Conservation (phyloP, 2,888 invertebrate species). For the Ethmia dodecea region DNA sequence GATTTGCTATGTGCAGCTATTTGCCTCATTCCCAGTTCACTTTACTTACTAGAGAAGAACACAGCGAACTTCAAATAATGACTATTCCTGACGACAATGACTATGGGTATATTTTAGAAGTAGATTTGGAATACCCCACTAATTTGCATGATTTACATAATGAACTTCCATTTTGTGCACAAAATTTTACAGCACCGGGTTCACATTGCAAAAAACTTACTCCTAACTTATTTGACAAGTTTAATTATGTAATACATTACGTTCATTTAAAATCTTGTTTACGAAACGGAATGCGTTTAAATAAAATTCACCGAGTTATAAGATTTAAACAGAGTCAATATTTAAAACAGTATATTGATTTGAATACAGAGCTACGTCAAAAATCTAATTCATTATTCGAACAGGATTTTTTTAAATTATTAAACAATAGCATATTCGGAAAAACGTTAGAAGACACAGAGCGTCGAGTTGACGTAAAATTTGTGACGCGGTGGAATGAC, state of each 20-base stretch:
- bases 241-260: conserved; percentile 30
- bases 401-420: conserved; percentile 1
- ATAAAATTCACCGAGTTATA: conserved; percentile 25
- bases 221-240: conserved; percentile 24
- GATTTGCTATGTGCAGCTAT: not conserved
- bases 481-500: conserved; percentile 9
- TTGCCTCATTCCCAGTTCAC: not conserved
- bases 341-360: conserved; percentile 26
- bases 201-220: conserved; percentile 9
- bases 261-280: conserved; percentile 26
- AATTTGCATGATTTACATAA: conserved; percentile 25
- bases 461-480: conserved; percentile 6
- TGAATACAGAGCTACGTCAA: conserved; percentile 8
- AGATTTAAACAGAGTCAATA: conserved; percentile 24
- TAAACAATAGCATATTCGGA: conserved; percentile 12
- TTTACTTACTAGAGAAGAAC: not conserved
- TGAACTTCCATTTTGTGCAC: conserved; percentile 24
- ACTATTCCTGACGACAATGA: conserved; percentile 14
- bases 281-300: conserved; percentile 20
- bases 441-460: conserved; percentile 12
- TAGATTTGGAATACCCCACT: conserved; percentile 27
- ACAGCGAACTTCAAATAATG: conserved; percentile 2
- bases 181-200: conserved; percentile 11
- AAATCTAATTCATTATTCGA: conserved; percentile 3
- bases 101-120: conserved; percentile 26